Conservation (phyloP, 2,888 invertebrate species). For the Antheraea yamamai region DNA sequence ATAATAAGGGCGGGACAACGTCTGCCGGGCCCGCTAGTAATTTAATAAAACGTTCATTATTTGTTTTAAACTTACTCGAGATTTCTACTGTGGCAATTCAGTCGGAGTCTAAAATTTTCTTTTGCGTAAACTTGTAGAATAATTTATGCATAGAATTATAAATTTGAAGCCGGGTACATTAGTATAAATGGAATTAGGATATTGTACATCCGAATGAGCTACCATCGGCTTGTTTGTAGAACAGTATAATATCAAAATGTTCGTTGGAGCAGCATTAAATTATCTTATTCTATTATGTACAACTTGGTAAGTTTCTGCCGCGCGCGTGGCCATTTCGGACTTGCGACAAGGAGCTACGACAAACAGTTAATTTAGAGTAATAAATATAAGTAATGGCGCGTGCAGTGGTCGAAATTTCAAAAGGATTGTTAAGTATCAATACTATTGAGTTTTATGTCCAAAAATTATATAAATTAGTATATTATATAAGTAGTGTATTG, state of each 20-base stretch:
- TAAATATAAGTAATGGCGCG: neutral
- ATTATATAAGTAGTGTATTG: too few species aligned
- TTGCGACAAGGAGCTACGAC: neutral
- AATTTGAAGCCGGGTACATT: neutral
- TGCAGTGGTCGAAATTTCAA: too few species aligned
- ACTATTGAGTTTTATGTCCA: too few species aligned
- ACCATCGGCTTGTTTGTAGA: constrained; percentile 9
- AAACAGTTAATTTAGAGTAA: neutral
- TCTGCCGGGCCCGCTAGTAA: too few species aligned
- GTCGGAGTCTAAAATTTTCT: neutral
- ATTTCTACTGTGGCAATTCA: neutral
- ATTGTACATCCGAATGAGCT: neutral
- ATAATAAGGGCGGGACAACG: too few species aligned
- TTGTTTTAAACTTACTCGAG: neutral
- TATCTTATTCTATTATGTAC: constrained; percentile 44
- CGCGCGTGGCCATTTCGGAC: constrained; percentile 5
- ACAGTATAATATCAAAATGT: constrained; percentile 34
- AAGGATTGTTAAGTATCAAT: too few species aligned
- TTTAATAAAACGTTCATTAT: too few species aligned
- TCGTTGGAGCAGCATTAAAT: constrained; percentile 40
- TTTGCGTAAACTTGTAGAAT: neutral
- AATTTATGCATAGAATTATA: neutral
- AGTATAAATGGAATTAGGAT: neutral
- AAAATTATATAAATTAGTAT: too few species aligned
- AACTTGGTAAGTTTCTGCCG: constrained; percentile 15